Percentiles rank a stretch among this genome's conserved stretches.
Evolutionary conservation across 2,888 invertebrate genomes (phyloP).

Genomic region (Prenolepis imparis): DNA sequence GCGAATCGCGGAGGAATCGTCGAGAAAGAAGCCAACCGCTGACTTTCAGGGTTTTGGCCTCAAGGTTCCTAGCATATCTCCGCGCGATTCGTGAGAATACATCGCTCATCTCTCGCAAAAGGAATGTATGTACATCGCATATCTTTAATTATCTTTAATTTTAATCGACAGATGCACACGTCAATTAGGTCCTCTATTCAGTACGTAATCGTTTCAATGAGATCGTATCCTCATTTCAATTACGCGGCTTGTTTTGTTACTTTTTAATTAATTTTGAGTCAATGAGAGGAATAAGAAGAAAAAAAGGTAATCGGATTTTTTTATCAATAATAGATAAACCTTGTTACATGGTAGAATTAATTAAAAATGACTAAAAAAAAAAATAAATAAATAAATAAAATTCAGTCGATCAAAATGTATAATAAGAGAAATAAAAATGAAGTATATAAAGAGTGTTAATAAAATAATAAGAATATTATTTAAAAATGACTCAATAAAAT

Average conservation of each 20-base stretch:
- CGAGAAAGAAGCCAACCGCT: neutral
- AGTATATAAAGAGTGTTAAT: neutral
- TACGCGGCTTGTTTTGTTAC: neutral
- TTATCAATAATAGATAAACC: neutral
- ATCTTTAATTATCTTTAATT: conserved; percentile 43
- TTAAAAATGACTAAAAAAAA: neutral
- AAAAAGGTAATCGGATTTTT: neutral
- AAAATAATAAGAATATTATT: neutral
- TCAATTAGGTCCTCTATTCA: conserved; percentile 28
- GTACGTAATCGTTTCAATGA: conserved; percentile 5
- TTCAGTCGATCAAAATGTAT: neutral
- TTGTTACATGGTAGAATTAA: neutral
- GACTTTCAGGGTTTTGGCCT: conserved; percentile 16
- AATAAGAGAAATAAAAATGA: neutral
- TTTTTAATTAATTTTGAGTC: neutral
- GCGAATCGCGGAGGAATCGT: conserved; percentile 26
- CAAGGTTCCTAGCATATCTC: conserved; percentile 47
- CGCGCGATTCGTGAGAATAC: conserved; percentile 56
- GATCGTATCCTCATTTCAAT: conserved; percentile 34
- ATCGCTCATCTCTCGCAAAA: conserved; percentile 42
- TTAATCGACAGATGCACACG: conserved; percentile 40
- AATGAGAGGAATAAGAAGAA: neutral
- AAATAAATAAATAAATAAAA: too few relatives aligned
- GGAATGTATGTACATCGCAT: conserved; percentile 23
- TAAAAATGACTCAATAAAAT: neutral